These are phyloP conservation scores for Microplitis manilae DNA, from an alignment of 2,888 invertebrate species.

Conservation along the genomic window DNA sequence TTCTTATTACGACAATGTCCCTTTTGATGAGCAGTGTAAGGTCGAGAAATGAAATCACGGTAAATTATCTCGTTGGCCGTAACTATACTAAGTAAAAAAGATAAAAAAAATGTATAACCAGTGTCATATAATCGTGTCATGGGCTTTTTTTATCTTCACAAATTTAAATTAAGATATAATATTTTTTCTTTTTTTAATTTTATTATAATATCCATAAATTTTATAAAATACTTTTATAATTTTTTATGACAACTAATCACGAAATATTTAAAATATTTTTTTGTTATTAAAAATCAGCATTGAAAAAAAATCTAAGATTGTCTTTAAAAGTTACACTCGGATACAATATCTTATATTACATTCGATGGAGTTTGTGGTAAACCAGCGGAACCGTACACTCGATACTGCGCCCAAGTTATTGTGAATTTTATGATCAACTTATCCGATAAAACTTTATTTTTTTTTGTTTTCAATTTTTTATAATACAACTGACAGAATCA, in stretches of 20 bases:
- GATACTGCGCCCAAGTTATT: slow-evolving; percentile 27
- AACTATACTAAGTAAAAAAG: background rate
- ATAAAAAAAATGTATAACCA: slow-evolving; percentile 1
- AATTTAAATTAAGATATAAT: too few relatives aligned
- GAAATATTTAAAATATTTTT: too few relatives aligned
- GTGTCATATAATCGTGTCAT: background rate
- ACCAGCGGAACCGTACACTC: slow-evolving; percentile 33
- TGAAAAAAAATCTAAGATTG: too few relatives aligned
- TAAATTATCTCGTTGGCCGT: background rate
- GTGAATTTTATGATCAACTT: slow-evolving; percentile 46
- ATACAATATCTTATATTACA: slow-evolving; percentile 41
- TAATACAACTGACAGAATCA: slow-evolving; percentile 27
- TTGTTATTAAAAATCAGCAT: too few relatives aligned
- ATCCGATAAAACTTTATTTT: background rate
- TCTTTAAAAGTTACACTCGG: too few relatives aligned
- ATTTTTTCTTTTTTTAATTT: too few relatives aligned
- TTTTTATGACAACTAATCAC: too few relatives aligned
- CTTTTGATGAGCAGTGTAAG: slow-evolving; percentile 37
- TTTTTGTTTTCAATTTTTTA: slow-evolving; percentile 31
- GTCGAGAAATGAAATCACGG: slow-evolving; percentile 30
- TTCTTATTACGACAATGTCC: slow-evolving; percentile 38
- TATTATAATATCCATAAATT: too few relatives aligned
- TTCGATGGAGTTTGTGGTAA: slow-evolving; percentile 41
- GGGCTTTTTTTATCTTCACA: background rate
- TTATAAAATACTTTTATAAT: too few relatives aligned